Evolutionary conservation across 2,888 invertebrate species (phyloP), one percentile per base, ranked within the genome.

Genomic region (Heliconius erato): DNA sequence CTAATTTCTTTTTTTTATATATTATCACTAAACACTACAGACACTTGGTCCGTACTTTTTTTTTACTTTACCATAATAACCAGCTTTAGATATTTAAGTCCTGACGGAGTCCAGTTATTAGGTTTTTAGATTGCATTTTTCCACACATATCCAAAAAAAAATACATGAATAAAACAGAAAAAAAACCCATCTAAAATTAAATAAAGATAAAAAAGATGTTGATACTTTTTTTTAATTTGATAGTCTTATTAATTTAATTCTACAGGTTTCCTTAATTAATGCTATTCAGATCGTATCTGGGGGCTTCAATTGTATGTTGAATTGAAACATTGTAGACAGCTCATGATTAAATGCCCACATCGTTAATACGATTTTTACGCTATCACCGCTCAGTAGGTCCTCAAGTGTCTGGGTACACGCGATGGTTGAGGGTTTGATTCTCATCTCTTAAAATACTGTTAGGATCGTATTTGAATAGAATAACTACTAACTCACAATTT

Each of bases 251-350:
- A 74, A 80, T 82, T 80, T 82, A 65, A 32, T 68, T 79, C 19
- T 74, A 80, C 74, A 83, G 44, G 78, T 84, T 83, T 79, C 79
- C 83, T 79, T 83, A 78, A 71, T 81, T 79, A 74, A 65, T 80
- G 79, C 59, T 49, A 54, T 71, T 26, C 67, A 76, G 71, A 80
- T 81, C 35, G 59, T 69, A 80, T 78, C 81, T 11, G 67, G 74
- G 79, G 77, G 77, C 72, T 83, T 84, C 83, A 84, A 84, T 84
- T 79, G 84, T 82, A 82, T 78, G 78, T 83, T 84, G 83, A 84
- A 83, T 83, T 80, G 71, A 74, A 81, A 69, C 63, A 79, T 63
- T 81, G 77, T 77, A 54, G 83, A 81, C 81, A 74, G 74, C 54
- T 79, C 84, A 79, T 81, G 81, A 79, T 81, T 84, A 83, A 79